Percentiles rank a stretch among this genome's conserved stretches.
These are phyloP conservation scores for Mionectes olivaceus DNA, from an alignment of 2,797 vertebrate species.

Conservation along the genomic window DNA sequence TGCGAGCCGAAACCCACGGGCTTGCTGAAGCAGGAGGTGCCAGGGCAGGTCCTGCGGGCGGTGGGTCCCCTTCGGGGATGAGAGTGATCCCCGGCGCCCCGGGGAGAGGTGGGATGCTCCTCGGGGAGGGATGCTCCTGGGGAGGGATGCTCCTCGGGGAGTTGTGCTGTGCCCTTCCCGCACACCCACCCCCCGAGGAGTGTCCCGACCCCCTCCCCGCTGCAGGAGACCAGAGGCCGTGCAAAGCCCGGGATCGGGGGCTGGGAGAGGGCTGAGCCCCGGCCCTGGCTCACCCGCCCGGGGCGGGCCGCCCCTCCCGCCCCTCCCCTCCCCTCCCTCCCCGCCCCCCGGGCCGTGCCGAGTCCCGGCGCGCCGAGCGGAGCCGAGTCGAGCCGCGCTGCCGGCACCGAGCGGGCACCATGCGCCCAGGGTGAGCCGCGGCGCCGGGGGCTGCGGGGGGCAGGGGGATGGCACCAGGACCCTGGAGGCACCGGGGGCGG, in stretches of 20 bases:
- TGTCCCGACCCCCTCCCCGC: background rate
- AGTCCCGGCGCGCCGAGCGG: background rate
- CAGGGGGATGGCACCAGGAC: too few relatives aligned
- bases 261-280: background rate
- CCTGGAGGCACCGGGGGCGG: background rate
- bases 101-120: background rate
- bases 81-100: background rate
- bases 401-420: slow-evolving; percentile 13
- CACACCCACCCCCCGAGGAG: too few relatives aligned
- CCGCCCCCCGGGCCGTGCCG: background rate
- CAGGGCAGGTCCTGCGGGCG: background rate
- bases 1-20: background rate
- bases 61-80: background rate
- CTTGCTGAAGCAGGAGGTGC: background rate
- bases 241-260: background rate
- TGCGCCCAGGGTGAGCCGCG: slow-evolving; percentile 17
- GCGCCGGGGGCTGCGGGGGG: background rate
- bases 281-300: background rate
- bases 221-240: background rate
- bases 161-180: background rate
- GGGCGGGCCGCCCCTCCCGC: background rate
- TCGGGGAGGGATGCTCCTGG: background rate
- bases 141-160: background rate
- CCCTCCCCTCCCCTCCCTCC: background rate
- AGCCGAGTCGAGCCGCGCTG: background rate